phyloP scores from a whole-genome alignment of 2,113 vertebrate species.

The Protobothrops mucrosquamatus region DNA sequence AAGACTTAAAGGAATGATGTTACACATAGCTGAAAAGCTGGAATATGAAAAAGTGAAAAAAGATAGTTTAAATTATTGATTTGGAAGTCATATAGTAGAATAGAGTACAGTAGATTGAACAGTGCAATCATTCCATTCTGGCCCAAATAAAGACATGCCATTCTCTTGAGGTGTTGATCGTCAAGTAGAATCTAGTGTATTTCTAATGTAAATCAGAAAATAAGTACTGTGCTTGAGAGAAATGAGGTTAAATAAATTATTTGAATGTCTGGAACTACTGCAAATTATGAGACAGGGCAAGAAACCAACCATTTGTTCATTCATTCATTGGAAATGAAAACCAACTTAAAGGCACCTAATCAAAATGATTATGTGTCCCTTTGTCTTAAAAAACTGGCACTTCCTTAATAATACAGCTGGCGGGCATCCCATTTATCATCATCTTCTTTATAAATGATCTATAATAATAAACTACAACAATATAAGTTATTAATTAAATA shows the following conservation, averaged over 20 bases:
- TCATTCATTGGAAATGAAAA: neutral
- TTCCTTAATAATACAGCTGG: neutral
- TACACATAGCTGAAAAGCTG: neutral
- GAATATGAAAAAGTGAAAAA: neutral
- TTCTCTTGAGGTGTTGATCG: neutral
- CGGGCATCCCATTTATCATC: neutral
- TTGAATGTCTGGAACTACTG: neutral
- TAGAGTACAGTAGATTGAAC: neutral
- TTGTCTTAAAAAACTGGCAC: neutral
- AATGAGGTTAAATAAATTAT: neutral
- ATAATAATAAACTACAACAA: neutral
- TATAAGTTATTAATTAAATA: neutral
- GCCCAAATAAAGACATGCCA: neutral
- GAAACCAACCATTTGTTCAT: neutral
- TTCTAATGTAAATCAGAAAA: neutral
- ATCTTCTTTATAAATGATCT: neutral
- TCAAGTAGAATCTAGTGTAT: neutral
- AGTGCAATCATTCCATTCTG: neutral
- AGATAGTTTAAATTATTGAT: neutral
- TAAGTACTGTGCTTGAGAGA: neutral
- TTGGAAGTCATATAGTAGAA: neutral
- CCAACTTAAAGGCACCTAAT: neutral
- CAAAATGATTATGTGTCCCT: neutral
- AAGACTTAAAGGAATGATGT: neutral
- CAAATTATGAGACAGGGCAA: neutral